These are phyloP conservation scores for Muscicapa adusta DNA, from an alignment of 2,113 vertebrate genomes.

Conservation along the genomic window DNA sequence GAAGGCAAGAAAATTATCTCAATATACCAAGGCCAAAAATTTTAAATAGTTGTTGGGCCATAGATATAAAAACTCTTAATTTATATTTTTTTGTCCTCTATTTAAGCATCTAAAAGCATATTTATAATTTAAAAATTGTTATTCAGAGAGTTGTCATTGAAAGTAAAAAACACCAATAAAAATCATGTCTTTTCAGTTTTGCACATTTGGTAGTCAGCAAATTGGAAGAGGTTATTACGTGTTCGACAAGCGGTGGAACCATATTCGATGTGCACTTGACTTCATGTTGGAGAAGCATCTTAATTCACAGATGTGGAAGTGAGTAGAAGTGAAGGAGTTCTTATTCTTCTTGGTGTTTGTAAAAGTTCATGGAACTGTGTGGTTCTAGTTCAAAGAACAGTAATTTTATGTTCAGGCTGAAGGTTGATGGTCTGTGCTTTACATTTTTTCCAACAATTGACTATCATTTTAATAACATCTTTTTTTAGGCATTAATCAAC, in stretches of 20 bases:
- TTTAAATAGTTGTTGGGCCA: neutral
- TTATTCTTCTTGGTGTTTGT: neutral
- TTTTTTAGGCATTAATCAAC: neutral
- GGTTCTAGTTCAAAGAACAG: neutral
- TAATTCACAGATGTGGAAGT: slow-evolving; percentile 98
- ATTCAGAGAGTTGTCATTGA: neutral
- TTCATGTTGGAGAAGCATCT: slow-evolving; percentile 97
- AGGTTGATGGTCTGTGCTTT: neutral
- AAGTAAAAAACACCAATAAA: neutral
- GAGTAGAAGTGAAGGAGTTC: slow-evolving; percentile 63
- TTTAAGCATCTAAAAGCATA: neutral
- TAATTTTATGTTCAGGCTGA: neutral
- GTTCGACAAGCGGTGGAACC: slow-evolving; percentile 94
- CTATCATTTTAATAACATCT: neutral
- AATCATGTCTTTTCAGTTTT: slow-evolving; percentile 81
- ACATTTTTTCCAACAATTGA: neutral
- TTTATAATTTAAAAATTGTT: neutral
- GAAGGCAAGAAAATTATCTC: neutral
- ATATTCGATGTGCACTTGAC: slow-evolving; percentile 87
- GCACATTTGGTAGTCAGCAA: slow-evolving; percentile 95
- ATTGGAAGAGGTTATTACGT: slow-evolving; percentile 91
- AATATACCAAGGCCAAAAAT: neutral
- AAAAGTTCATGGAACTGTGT: neutral
- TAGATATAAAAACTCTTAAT: neutral
- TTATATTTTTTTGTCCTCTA: neutral